These are phyloP conservation scores for Catharus fuscescens DNA, from an alignment of 2,113 vertebrate species.

Conservation along the genomic window DNA sequence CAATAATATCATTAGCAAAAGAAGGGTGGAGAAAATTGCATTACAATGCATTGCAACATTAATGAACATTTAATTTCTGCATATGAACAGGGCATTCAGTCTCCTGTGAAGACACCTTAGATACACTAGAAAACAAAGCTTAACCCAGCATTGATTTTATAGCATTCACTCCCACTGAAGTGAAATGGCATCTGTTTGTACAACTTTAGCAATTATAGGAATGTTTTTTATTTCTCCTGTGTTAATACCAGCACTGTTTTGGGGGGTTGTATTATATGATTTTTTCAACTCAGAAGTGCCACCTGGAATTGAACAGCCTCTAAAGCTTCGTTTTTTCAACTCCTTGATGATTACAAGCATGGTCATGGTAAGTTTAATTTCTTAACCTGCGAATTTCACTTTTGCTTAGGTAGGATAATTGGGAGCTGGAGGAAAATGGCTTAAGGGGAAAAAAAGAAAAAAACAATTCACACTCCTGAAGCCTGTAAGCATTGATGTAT, in stretches of 20 bases:
- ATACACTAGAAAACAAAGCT: not conserved
- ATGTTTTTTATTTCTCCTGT: slow-evolving; percentile 4
- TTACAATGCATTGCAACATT: slow-evolving; percentile 49
- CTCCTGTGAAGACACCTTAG: not conserved
- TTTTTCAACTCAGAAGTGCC: slow-evolving; percentile 12
- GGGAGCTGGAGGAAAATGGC: not conserved
- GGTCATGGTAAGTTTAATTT: not conserved
- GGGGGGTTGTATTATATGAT: not conserved
- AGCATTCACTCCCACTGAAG: not conserved
- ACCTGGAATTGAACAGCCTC: slow-evolving; percentile 56
- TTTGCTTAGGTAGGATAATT: not conserved
- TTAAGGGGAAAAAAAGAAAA: not conserved
- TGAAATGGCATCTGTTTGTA: not conserved
- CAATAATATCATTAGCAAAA: not conserved
- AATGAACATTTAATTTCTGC: slow-evolving; percentile 32
- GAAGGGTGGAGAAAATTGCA: slow-evolving; percentile 52
- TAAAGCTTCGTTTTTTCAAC: slow-evolving; percentile 42
- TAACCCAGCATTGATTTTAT: not conserved
- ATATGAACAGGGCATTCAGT: not conserved
- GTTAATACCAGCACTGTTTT: not conserved
- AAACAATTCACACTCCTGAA: not conserved
- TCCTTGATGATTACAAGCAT: not conserved
- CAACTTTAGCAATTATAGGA: not conserved
- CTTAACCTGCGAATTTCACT: not conserved
- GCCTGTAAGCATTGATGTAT: not conserved